phyloP scores from a whole-genome alignment of 2,113 vertebrate genomes.

The Dicerorhinus sumatrensis region DNA sequence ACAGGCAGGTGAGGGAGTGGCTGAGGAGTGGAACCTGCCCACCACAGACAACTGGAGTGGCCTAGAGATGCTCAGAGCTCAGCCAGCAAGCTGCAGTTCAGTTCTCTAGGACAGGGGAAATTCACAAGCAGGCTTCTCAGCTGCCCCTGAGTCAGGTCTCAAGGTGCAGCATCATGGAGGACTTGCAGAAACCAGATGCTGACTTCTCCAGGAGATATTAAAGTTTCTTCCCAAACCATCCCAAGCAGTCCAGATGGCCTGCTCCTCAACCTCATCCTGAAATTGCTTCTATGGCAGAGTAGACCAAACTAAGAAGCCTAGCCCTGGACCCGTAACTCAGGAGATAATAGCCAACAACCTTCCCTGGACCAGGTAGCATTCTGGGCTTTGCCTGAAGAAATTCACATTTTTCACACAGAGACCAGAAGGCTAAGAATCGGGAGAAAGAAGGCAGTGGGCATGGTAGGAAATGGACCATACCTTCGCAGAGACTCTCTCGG shows the following conservation, averaged over 20 bases:
- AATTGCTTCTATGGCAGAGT: background rate
- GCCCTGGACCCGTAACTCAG: background rate
- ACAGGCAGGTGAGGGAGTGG: background rate
- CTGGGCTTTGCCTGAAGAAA: constrained; percentile 28
- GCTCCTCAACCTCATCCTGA: background rate
- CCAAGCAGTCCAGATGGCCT: background rate
- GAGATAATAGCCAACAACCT: background rate
- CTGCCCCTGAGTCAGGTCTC: background rate
- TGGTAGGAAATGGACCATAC: background rate
- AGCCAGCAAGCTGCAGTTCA: background rate
- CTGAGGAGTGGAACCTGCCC: background rate
- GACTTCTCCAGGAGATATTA: background rate
- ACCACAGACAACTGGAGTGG: background rate
- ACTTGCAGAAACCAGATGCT: background rate
- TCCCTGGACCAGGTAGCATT: background rate
- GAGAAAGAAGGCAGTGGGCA: background rate
- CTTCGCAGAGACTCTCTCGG: background rate
- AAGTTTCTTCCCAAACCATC: background rate
- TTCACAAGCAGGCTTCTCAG: background rate
- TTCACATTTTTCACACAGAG: background rate
- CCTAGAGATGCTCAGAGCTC: background rate
- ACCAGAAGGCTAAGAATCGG: background rate
- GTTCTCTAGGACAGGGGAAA: background rate
- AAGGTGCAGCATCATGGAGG: background rate
- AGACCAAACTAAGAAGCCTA: background rate